Conservation (phyloP, 2,888 invertebrate species). For the Trachelus stipa region DNA sequence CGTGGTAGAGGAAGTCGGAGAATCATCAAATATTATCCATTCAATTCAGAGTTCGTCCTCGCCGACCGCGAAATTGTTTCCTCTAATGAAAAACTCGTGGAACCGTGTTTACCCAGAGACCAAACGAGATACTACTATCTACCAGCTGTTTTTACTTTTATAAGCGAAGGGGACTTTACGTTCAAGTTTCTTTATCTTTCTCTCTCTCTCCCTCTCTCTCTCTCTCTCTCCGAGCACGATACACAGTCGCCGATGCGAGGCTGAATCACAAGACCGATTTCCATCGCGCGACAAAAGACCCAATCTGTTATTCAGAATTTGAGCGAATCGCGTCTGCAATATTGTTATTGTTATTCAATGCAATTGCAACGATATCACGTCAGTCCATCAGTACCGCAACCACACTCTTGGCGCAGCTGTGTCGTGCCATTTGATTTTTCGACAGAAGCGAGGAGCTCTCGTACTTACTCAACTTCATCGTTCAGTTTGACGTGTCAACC, state of each 20-base stretch:
- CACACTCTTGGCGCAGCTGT: not conserved
- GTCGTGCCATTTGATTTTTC: not conserved
- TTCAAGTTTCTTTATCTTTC: not conserved
- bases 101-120: not conserved
- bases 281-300: not conserved
- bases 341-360: not conserved
- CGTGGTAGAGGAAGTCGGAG: not conserved
- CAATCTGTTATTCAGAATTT: too few species aligned
- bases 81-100: not conserved
- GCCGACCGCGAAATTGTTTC: not conserved
- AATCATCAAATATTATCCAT: not conserved
- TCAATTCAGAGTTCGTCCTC: not conserved
- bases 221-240: not conserved
- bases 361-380: not conserved
- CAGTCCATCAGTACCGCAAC: not conserved
- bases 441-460: not conserved
- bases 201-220: too few species aligned
- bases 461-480: not conserved
- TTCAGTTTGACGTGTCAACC: not conserved
- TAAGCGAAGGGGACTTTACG: not conserved
- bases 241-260: not conserved
- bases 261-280: not conserved
- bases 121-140: not conserved
- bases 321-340: not conserved
- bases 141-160: not conserved